Conservation (phyloP, 2,888 invertebrate species). For the Ariolimax columbianus region DNA sequence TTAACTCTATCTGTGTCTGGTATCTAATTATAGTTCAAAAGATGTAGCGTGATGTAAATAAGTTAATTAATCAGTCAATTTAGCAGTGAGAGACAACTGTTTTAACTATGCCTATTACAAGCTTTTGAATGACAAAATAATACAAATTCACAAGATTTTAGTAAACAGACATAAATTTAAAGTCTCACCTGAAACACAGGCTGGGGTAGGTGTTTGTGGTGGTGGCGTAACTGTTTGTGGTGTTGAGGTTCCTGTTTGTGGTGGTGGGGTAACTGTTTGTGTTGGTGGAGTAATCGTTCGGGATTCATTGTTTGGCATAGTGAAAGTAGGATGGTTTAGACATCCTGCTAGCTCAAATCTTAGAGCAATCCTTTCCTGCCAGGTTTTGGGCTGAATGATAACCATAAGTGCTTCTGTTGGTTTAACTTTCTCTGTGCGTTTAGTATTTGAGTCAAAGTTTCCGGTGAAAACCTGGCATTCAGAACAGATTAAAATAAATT, state of each 20-base stretch:
- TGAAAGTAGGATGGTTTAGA: slow-evolving; percentile 38
- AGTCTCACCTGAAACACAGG: not conserved
- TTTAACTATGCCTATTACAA: too few species aligned
- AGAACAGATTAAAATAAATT: not conserved
- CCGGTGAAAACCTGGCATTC: not conserved
- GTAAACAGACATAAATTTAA: too few species aligned
- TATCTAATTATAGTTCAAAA: too few species aligned
- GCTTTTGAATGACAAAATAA: too few species aligned
- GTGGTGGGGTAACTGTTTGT: not conserved
- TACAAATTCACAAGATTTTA: too few species aligned
- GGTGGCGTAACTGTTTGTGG: not conserved
- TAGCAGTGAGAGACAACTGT: too few species aligned
- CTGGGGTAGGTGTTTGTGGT: not conserved
- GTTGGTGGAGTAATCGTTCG: not conserved
- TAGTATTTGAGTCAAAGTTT: slow-evolving; percentile 22
- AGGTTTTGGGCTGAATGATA: slow-evolving; percentile 83
- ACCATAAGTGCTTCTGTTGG: not conserved
- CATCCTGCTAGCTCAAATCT: slow-evolving; percentile 89
- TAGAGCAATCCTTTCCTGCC: slow-evolving; percentile 87
- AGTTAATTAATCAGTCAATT: too few species aligned
- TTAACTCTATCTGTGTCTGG: too few species aligned
- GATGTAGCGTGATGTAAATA: too few species aligned
- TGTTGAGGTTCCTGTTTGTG: not conserved
- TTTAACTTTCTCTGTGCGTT: not conserved
- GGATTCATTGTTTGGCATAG: not conserved